Base-by-base conservation (phyloP, 1,140 invertebrate genomes). In the Elysia chlorotica region DNA sequence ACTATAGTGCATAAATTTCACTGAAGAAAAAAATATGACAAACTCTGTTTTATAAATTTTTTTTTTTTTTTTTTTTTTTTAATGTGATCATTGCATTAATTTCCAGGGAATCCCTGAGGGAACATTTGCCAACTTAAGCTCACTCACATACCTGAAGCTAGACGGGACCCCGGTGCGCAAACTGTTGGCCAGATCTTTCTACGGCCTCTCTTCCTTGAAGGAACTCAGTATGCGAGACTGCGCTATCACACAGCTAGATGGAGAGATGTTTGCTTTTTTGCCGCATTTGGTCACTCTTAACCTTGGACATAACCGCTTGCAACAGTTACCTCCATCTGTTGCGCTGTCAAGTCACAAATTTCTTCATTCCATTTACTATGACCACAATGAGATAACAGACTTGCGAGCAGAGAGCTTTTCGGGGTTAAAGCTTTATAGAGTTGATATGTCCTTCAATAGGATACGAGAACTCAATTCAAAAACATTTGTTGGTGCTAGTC, bases 381-480 rank as follows among this genome's bases (percentile, higher is more conserved):
- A 83, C 48, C 62, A 74, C 53, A 83, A 83, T 59, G 38, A 74
- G 37, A 70, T 83, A 48, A 41, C 65, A 31, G 37, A 25, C 6
- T 69, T 81, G n/a, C 63, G 30, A 0, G 37, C 61, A n/a, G 30
- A 71, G 37, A 75, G 78, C 54, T 83, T 83, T 69, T 62, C 74
- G 17, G 74, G 70, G 28, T 71, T 81, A 53, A 75, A 67, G 25
- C 57, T 83, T 21, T 36, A 74, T 21, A 74, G 36, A 19, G 33
- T 83, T n/a, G 71, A 76, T 56, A 62, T 83, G 30, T 77, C 80
- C 33, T 62, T 61, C 17, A 83, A 83, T 53, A 63, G 71, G 30
- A 78, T 83, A 48, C 71, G 31, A 28, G 36, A 76, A 31, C 41
- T 83, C 28, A 59, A 76, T 28, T n/a, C 54, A 23, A 38, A 61